Evolutionary conservation across 2,797 vertebrate genomes (phyloP).

Genomic region (Avahi laniger): DNA sequence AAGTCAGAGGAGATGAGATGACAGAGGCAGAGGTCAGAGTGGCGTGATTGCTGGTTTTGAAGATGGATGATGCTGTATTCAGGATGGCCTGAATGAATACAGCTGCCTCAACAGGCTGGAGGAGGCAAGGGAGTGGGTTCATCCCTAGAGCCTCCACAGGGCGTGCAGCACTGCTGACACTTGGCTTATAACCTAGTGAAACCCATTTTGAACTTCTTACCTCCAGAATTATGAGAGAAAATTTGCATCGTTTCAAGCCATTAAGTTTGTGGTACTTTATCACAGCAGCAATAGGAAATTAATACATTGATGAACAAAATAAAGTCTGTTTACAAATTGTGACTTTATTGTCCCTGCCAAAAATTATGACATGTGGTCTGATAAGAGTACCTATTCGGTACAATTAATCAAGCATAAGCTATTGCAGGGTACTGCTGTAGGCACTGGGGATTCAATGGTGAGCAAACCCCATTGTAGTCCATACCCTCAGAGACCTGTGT

Average conservation of each 20-base stretch:
- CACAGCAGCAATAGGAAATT: neutral
- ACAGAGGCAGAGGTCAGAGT: neutral
- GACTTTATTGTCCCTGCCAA: neutral
- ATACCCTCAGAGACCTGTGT: neutral
- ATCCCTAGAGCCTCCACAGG: neutral
- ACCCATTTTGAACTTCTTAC: neutral
- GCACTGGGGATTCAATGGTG: neutral
- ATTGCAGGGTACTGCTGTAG: neutral
- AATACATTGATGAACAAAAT: neutral
- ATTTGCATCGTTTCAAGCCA: neutral
- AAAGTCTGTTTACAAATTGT: constrained; percentile 10
- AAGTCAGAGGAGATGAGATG: neutral
- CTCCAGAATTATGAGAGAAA: neutral
- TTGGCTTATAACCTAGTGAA: neutral
- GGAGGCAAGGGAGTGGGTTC: neutral
- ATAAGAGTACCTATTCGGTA: neutral
- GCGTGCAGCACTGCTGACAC: neutral
- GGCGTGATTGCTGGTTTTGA: neutral
- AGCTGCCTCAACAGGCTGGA: neutral
- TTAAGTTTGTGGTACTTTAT: neutral
- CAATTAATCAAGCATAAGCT: neutral
- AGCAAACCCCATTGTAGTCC: neutral
- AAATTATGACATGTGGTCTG: neutral
- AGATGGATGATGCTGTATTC: neutral
- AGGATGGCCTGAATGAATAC: neutral